phyloP scores from a whole-genome alignment of 2,888 invertebrate species.

The Oligia strigilis region DNA sequence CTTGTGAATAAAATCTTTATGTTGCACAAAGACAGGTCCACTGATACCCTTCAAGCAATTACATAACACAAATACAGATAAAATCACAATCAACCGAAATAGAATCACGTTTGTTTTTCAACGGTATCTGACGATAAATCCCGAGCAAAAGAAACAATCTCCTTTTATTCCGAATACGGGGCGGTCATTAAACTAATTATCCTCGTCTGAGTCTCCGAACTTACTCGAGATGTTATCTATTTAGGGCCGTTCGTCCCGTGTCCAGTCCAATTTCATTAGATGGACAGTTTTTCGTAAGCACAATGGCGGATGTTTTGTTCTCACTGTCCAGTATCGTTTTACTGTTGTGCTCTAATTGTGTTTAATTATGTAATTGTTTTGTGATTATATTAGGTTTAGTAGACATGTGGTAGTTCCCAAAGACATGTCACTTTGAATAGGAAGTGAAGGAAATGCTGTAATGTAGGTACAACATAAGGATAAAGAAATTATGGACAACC shows the following conservation, averaged over 20 bases:
- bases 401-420: not conserved
- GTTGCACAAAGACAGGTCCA: not conserved
- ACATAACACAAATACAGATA: slow-evolving; percentile 38
- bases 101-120: slow-evolving; percentile 64
- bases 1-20: not conserved
- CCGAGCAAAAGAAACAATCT: slow-evolving; percentile 63
- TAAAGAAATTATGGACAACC: not conserved
- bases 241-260: slow-evolving; percentile 72
- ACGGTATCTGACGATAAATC: slow-evolving; percentile 59
- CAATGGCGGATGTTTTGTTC: slow-evolving; percentile 49
- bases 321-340: slow-evolving; percentile 34
- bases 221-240: slow-evolving; percentile 79
- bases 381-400: slow-evolving; percentile 35
- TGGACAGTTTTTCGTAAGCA: slow-evolving; percentile 73
- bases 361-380: slow-evolving; percentile 57
- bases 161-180: slow-evolving; percentile 68
- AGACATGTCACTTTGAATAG: not conserved
- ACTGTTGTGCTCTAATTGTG: slow-evolving; percentile 42
- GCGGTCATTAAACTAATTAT: slow-evolving; percentile 84
- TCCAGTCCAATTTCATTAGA: slow-evolving; percentile 82
- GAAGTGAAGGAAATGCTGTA: not conserved
- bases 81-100: slow-evolving; percentile 61
- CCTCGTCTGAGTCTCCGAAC: slow-evolving; percentile 74
- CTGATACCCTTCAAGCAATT: not conserved
- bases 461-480: not conserved